These are phyloP conservation scores for Pantherophis guttatus DNA, from an alignment of 2,113 vertebrate genomes.

Conservation along the genomic window DNA sequence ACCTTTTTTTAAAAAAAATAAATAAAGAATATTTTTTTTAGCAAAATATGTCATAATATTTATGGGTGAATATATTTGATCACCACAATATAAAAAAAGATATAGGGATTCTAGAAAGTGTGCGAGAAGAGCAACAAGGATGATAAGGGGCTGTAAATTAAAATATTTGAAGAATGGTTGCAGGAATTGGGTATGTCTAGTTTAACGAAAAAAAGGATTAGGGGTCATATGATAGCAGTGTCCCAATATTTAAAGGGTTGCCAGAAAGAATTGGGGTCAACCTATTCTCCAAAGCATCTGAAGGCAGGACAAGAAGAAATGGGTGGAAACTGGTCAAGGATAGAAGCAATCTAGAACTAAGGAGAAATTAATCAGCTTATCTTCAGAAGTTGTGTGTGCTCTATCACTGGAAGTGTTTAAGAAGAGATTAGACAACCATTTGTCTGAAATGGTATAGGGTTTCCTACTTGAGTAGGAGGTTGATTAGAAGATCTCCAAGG, in stretches of 20 bases:
- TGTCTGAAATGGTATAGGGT: not conserved
- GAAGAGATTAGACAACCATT: not conserved
- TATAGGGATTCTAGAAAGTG: not conserved
- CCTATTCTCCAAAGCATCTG: no score
- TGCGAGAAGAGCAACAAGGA: not conserved
- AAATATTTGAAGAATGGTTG: not conserved
- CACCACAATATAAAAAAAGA: not conserved
- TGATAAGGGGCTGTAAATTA: not conserved
- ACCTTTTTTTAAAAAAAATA: not conserved
- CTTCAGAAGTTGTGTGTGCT: not conserved
- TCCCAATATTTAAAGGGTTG: no score
- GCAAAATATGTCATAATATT: not conserved
- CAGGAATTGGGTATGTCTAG: not conserved
- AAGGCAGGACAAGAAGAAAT: no score
- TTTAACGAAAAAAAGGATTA: not conserved
- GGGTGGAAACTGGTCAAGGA: no score
- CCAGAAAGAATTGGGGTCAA: no score
- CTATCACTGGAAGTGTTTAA: not conserved
- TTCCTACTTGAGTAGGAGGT: not conserved
- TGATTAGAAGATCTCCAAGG: not conserved
- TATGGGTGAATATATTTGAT: not conserved
- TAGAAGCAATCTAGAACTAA: no score
- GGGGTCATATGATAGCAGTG: no score
- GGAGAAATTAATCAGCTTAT: no score
- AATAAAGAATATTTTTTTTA: not conserved